Conservation (phyloP, 2,888 invertebrate genomes). For the Andrena marginata region DNA sequence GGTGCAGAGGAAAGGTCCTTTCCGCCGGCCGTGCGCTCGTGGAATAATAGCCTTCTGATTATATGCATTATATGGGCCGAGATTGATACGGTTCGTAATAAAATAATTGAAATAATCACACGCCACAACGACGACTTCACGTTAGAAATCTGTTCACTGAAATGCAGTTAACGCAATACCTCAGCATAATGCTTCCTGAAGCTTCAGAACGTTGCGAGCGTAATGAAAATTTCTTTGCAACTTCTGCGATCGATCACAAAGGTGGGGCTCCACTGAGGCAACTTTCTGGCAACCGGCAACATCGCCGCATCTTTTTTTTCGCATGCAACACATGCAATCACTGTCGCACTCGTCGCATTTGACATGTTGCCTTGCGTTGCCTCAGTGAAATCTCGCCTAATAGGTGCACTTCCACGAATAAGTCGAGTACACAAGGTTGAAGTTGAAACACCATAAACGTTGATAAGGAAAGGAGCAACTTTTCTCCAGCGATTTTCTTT, state of each 20-base stretch:
- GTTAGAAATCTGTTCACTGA: slow-evolving; percentile 56
- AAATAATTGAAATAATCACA: slow-evolving; percentile 84
- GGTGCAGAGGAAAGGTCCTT: slow-evolving; percentile 47
- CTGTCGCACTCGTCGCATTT: too few species aligned
- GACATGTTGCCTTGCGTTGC: too few species aligned
- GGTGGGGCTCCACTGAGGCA: too few species aligned
- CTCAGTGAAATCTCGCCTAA: too few species aligned
- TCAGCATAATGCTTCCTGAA: background rate
- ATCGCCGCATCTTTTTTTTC: too few species aligned
- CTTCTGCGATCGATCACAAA: background rate
- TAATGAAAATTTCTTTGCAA: background rate
- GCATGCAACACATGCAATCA: too few species aligned
- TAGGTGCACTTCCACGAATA: background rate
- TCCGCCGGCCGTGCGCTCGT: slow-evolving; percentile 62
- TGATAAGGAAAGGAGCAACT: too few species aligned
- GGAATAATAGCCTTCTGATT: slow-evolving; percentile 79
- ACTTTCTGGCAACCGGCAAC: too few species aligned
- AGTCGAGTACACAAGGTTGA: background rate
- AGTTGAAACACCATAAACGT: background rate
- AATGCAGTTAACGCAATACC: slow-evolving; percentile 24
- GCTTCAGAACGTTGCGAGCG: background rate
- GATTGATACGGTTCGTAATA: slow-evolving; percentile 81
- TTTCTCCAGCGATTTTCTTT: background rate
- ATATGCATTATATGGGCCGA: slow-evolving; percentile 80
- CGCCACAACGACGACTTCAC: slow-evolving; percentile 67